These are phyloP conservation scores for Chaetogeoica ovagalla DNA, from an alignment of 2,888 invertebrate genomes.

Conservation along the genomic window DNA sequence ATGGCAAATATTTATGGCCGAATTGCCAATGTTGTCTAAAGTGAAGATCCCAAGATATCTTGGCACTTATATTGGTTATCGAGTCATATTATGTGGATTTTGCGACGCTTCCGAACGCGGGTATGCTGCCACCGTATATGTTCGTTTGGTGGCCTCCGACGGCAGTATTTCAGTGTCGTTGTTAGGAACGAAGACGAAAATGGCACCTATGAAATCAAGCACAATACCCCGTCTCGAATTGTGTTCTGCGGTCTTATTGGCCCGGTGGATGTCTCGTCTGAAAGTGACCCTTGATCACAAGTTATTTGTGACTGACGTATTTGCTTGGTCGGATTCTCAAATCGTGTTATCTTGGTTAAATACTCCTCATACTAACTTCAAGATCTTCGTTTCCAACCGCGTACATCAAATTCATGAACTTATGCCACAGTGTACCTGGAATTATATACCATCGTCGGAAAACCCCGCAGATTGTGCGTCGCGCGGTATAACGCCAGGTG, in stretches of 20 bases:
- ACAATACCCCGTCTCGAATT: slow-evolving; percentile 37
- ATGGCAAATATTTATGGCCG: not conserved
- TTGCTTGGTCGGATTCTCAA: not conserved
- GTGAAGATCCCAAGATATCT: too few relatives aligned
- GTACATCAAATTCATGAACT: not conserved
- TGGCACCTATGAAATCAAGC: not conserved
- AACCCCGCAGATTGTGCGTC: not conserved
- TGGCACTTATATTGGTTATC: too few relatives aligned
- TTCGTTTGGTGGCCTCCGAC: not conserved
- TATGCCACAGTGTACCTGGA: not conserved
- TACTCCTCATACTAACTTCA: not conserved
- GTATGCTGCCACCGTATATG: slow-evolving; percentile 22
- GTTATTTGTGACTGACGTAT: not conserved
- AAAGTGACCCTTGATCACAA: not conserved
- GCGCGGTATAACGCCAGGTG: not conserved
- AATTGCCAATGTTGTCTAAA: not conserved
- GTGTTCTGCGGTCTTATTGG: slow-evolving; percentile 24
- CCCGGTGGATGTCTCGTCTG: not conserved
- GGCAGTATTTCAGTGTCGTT: not conserved
- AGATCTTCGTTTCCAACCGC: not conserved
- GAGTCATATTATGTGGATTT: not conserved
- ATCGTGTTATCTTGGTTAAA: not conserved
- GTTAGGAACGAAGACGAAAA: slow-evolving; percentile 13
- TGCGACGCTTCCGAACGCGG: slow-evolving; percentile 21
- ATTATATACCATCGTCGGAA: not conserved